Conservation (phyloP, 30 jellyfish, hydroid and myxozoan genomes). For the Hydra vulgaris region DNA sequence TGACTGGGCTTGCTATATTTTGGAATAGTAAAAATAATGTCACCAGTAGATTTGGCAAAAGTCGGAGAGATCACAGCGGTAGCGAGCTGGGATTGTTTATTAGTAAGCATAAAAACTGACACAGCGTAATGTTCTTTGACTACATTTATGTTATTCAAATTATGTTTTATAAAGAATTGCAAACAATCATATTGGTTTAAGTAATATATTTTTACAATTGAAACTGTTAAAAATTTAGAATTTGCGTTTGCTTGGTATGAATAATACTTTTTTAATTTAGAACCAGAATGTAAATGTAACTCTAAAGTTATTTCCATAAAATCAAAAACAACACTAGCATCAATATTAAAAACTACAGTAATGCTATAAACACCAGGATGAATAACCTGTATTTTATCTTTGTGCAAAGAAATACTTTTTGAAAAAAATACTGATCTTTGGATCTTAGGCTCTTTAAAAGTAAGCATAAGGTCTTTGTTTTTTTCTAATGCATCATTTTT, state of each 20-base stretch:
- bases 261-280: no score
- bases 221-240: neutral
- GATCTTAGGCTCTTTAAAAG: neutral
- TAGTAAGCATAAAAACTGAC: slow-evolving; percentile 8
- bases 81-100: neutral
- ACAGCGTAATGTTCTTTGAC: neutral
- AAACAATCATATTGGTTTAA: neutral
- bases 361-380: neutral
- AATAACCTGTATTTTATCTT: neutral
- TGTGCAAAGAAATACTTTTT: neutral
- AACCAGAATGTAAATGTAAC: neutral
- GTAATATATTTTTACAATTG: neutral
- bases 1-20: neutral
- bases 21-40: slow-evolving; percentile 1
- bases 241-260: neutral
- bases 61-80: neutral
- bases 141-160: neutral
- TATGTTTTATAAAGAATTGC: neutral
- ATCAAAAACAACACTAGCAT: neutral
- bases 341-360: neutral
- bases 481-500: neutral
- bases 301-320: neutral
- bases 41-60: slow-evolving; percentile 2
- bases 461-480: neutral
- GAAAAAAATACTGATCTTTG: neutral